phyloP scores from a whole-genome alignment of 2,113 vertebrate genomes.

The Channa argus region DNA sequence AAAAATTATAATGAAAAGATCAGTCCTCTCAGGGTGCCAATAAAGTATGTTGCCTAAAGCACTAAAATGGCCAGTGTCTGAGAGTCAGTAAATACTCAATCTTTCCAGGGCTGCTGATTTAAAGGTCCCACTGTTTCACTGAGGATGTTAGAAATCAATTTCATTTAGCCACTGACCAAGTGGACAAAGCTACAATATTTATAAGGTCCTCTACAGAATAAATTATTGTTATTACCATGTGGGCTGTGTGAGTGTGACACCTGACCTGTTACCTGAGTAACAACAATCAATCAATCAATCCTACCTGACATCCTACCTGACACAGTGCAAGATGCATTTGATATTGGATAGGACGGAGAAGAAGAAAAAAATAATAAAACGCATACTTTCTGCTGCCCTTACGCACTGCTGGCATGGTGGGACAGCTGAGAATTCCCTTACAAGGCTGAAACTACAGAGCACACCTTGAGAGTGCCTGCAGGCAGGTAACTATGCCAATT shows the following conservation, averaged over 20 bases:
- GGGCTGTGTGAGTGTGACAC: neutral
- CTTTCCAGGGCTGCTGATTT: neutral
- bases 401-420: neutral
- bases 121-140: constrained; percentile 8
- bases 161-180: constrained; percentile 27
- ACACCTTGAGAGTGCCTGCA: constrained; percentile 4
- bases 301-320: neutral
- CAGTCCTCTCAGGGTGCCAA: no score
- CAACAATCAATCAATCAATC: no score
- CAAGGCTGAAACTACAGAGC: neutral
- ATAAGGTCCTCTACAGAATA: neutral
- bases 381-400: neutral
- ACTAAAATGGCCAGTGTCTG: neutral
- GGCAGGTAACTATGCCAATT: constrained; percentile 14
- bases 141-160: constrained; percentile 23
- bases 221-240: constrained; percentile 36
- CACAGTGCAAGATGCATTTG: neutral
- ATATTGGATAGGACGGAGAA: neutral
- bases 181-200: neutral
- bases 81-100: neutral
- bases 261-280: no score
- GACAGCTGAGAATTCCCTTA: neutral
- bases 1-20: no score
- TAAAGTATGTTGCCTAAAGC: no score
- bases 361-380: neutral